phyloP scores from a whole-genome alignment of 2,113 vertebrate genomes.

The cattle (Bos taurus) region DNA sequence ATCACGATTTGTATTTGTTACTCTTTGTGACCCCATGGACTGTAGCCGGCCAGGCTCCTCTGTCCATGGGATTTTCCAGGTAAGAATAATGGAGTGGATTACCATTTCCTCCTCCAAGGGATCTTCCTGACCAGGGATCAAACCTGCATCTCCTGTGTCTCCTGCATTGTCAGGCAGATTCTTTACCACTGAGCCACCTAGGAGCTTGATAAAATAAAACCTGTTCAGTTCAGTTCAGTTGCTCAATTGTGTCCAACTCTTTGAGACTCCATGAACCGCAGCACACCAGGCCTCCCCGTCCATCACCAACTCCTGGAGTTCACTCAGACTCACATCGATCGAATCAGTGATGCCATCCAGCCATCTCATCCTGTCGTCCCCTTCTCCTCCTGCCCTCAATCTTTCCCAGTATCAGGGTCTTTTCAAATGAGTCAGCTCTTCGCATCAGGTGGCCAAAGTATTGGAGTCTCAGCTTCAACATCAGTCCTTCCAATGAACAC shows the following conservation, averaged over 20 bases:
- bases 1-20: not conserved
- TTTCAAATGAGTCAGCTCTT: too few relatives aligned
- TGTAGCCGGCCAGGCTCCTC: not conserved
- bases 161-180: not conserved
- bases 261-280: too few relatives aligned
- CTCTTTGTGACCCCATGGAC: not conserved
- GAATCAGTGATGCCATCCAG: too few relatives aligned
- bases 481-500: too few relatives aligned
- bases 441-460: too few relatives aligned
- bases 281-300: accelerated
- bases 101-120: not conserved
- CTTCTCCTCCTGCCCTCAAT: too few relatives aligned
- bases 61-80: not conserved
- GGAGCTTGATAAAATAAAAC: not conserved
- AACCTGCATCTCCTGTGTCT: not conserved
- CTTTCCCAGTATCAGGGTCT: too few relatives aligned
- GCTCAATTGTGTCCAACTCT: too few relatives aligned
- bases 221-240: not conserved
- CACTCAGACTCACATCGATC: too few relatives aligned
- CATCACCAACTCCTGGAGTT: too few relatives aligned
- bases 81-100: not conserved
- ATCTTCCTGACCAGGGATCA: not conserved
- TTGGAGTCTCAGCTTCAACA: too few relatives aligned
- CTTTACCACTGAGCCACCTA: not conserved
- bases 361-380: too few relatives aligned